Evolutionary conservation across 2,113 vertebrate species (phyloP).

Genomic region (Entomyzon cyanotis): DNA sequence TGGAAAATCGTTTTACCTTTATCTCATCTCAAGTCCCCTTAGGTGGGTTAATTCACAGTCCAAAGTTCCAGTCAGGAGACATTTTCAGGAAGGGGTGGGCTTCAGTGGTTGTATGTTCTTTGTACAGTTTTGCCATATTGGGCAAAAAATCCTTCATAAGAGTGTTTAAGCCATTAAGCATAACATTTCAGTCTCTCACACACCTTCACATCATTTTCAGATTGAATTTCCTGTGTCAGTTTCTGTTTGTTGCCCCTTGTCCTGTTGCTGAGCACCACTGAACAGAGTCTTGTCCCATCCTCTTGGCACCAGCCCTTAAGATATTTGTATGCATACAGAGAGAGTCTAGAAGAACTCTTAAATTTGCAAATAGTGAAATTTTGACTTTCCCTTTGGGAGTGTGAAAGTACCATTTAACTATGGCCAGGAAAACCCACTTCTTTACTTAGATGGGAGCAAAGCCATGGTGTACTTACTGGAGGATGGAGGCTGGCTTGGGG

Average conservation of each 20-base stretch:
- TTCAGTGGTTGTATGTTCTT: background rate
- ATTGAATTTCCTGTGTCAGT: background rate
- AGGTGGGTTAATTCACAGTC: background rate
- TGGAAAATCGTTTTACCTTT: no score
- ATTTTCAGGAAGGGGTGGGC: background rate
- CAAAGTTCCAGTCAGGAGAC: background rate
- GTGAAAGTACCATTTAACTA: background rate
- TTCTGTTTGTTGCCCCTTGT: background rate
- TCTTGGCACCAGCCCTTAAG: background rate
- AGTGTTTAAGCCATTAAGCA: background rate
- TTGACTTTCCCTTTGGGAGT: background rate
- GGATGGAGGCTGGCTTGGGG: background rate
- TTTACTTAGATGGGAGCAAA: background rate
- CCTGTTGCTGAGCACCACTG: background rate
- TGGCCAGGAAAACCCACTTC: background rate
- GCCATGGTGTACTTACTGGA: background rate
- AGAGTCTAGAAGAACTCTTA: background rate
- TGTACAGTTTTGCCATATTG: background rate
- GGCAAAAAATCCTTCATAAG: background rate
- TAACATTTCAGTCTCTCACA: background rate
- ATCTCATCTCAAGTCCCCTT: background rate
- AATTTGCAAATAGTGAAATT: background rate
- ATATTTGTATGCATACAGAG: background rate
- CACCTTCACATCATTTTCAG: background rate
- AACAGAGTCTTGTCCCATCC: background rate